Evolutionary conservation across 2,113 vertebrate genomes (phyloP).

Genomic region (Carassius auratus): DNA sequence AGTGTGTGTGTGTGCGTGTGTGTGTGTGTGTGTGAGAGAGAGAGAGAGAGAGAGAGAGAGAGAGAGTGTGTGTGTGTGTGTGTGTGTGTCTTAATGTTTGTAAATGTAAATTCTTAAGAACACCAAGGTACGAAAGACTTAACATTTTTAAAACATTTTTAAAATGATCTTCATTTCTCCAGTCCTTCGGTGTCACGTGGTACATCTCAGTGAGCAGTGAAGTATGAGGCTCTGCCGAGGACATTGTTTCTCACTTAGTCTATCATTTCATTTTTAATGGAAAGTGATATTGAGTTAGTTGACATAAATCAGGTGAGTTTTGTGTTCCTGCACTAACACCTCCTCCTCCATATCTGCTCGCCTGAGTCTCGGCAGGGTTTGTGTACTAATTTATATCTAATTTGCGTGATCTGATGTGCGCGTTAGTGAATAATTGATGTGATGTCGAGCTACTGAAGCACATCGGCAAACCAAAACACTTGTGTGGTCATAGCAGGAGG

Average conservation of each 20-base stretch:
- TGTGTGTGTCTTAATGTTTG: no score
- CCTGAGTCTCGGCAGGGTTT: background rate
- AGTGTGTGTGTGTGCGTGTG: no score
- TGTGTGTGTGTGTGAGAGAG: no score
- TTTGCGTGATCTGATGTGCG: constrained; percentile 7
- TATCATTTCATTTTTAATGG: background rate
- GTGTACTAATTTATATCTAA: constrained; percentile 17
- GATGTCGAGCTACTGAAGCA: background rate
- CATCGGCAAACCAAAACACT: background rate
- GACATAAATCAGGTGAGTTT: background rate
- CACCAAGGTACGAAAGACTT: background rate
- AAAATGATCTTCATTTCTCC: background rate
- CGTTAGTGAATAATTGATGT: constrained; percentile 22
- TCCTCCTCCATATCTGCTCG: background rate
- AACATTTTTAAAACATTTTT: background rate
- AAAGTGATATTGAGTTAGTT: background rate
- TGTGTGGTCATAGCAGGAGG: background rate
- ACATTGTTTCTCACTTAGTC: background rate
- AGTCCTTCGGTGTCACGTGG: background rate
- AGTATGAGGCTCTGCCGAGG: background rate
- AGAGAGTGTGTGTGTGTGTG: no score
- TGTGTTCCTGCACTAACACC: background rate
- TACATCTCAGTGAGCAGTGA: background rate
- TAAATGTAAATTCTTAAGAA: no score
- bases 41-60: no score